phyloP scores from a whole-genome alignment of 2,888 invertebrate genomes.

The Teinopalpus imperialis region DNA sequence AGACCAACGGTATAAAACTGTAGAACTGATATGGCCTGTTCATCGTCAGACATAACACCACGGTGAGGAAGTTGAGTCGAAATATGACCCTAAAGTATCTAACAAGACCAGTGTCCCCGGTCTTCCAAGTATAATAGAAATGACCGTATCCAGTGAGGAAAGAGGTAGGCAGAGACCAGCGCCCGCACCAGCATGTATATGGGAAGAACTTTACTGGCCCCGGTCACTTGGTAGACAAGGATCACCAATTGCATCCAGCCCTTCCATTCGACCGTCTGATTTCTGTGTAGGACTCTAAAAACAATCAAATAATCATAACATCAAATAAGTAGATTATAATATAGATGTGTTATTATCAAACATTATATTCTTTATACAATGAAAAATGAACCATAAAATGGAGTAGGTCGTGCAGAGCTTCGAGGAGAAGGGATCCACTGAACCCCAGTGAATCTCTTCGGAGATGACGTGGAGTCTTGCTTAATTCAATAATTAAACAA shows the following conservation, averaged over 20 bases:
- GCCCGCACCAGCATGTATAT: conserved; percentile 97
- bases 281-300: conserved; percentile 90
- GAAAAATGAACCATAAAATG: too few species aligned
- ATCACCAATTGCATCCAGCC: conserved; percentile 98
- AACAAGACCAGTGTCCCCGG: conserved; percentile 78
- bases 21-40: conserved; percentile 99
- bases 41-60: conserved; percentile 96
- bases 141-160: conserved; percentile 96
- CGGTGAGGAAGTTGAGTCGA: conserved; percentile 94
- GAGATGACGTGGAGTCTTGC: too few species aligned
- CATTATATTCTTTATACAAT: too few species aligned
- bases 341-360: too few species aligned
- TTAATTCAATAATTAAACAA: too few species aligned
- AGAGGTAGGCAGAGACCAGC: conserved; percentile 94
- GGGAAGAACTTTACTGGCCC: conserved; percentile 91
- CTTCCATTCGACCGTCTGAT: conserved; percentile 97
- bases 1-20: conserved; percentile 96
- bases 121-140: conserved; percentile 95
- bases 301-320: neutral
- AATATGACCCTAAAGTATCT: conserved; percentile 82
- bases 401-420: too few species aligned
- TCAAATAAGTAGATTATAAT: too few species aligned
- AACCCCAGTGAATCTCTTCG: too few species aligned
- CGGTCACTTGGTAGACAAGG: conserved; percentile 96
- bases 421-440: too few species aligned